Evolutionary conservation across 30 jellyfish, hydroid and myxozoan genomes (phyloP), one percentile per base, ranked within the genome.

Genomic region (Nemopilema nomurai): DNA sequence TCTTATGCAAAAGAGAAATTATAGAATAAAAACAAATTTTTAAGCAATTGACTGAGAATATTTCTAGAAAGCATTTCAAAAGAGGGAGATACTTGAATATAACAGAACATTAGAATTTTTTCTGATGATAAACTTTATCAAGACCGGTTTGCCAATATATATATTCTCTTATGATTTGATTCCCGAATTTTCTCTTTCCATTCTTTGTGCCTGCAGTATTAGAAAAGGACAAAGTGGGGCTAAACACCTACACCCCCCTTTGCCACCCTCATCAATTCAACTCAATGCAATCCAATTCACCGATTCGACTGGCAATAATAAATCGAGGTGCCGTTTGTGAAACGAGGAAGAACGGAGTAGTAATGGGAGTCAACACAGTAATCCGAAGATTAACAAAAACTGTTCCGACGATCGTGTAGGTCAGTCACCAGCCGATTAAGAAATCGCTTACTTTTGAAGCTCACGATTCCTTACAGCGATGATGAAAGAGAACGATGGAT

Each of bases 361-460:
- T 41, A 3, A 41, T 41, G 57, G 33, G 24, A 71, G 49, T 71
- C 81, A 71, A 71, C 62, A 71, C 13, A 0, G 50, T 79, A 79
- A 79, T 79, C 89, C 63, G 31, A 71, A 50, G 89, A 79, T 79
- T 67, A 79, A 79, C 33, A 19, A 67, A 23, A 9, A 50, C 33
- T 24, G 51, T 79, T 24, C 81, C 73, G 81, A 79, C 21, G 74
- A 50, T 49, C 80, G 63, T 79, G 18, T 8, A 57, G 66, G 81
- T 28, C 74, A 67, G 63, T 68, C 79, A 1, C 81, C 62, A 62
- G 79, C 81, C 51, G 89, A 67, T 67, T 27, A 32, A 25, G 29
- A 71, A 79, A 79, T 79, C 81, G 74, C 79, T 19, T 49, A 70
- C 89, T 69, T 64, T 31, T 23, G 89, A 79, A 24, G 29, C 80